Base-by-base conservation (phyloP, 2,888 invertebrate genomes). In the Drosophila diplacantha region DNA sequence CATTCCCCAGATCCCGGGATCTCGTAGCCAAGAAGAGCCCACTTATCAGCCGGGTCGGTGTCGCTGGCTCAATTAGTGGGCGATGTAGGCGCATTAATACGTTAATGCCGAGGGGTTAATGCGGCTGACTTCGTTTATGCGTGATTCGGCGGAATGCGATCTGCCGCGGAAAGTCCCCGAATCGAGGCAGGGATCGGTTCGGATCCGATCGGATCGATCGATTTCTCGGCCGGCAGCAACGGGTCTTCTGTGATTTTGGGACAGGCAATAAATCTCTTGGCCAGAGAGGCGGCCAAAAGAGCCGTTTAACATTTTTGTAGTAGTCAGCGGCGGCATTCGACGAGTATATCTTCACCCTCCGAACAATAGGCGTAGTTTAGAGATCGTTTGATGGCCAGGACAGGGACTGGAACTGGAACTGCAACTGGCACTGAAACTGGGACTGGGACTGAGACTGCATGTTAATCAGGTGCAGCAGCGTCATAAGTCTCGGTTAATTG, bases 11-110 rank as follows among this genome's bases (percentile, higher is more conserved):
- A 54, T 46, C 39, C 55, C 54, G 34, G 26, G 39, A 39, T 46
- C 26, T 26, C 11, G 12, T n/a, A 39, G 37, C 20, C 2, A 6
- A 9, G 22, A 11, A 16, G 18, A 32, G 16, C 31, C 55, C 39
- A 55, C 51, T 60, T 66, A 47, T 38, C 51, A 60, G 51, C 8
- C 60, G 54, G 63, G 54, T 43, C 62, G 69, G 71, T 77, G 83
- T 76, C 57, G 79, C 73, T 69, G 75, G 72, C 73, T 85, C 84
- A 84, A 84, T 84, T 84, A 85, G 84, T 83, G 71, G 75, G 81
- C 83, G 77, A 82, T 75, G 79, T 75, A 71, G 84, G 79, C 83
- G 84, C 84, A 83, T 83, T 81, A 84, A 81, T 81, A 73, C 74
- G 57, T 75, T 71, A 79, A 83, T 58, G 67, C 65, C 58, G 62